Evolutionary conservation across 2,797 vertebrate genomes (phyloP), one percentile per base, ranked within the genome.

Genomic region (Gambelia wislizenii): DNA sequence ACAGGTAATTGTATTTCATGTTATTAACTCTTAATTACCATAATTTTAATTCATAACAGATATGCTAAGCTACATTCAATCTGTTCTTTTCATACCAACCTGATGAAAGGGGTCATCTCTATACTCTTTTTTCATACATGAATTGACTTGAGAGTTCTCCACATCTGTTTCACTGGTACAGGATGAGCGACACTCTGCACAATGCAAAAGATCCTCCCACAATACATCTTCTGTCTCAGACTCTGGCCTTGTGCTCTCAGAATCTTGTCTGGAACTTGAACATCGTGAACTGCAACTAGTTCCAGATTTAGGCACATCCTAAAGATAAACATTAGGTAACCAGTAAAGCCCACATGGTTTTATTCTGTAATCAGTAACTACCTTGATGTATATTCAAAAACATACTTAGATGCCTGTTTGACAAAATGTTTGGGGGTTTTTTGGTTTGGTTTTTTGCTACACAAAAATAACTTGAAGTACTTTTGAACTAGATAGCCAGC

Each of bases 161-260:
- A 98, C 98, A 84, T 99, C 99, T 78, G 98, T 99, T 96, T 99
- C 99, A 30, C 98, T 99, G 91, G 96, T 98, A 94, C 98, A 99
- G 90, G 99, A 99, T 0, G 99, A 99, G 84, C 97, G 97, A 94
- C 98, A 99, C 96, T 99, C 99, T 0, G 99, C 98, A 89, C 98
- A 99, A 96, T 99, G 99, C 90, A 99, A 96, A 91, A 99, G 98
- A 94, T 99, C 99, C 90, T 99, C 99, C 99, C 99, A 99, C 91
- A 99, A 97, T 67, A 99, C 95, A 93, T 99, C 99, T 95, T 99
- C 99, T 0, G 99, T 99, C 97, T 99, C 99, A 0, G 99, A 99
- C 96, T 99, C 99, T 0, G 98, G 99, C 36, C 98, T 97, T 0
- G 98, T 96, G 92, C 98, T 99, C 96, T 99, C 98, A 0, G 98